These are phyloP conservation scores for Diarsia dahlii DNA, from an alignment of 2,888 invertebrate species.

Conservation along the genomic window DNA sequence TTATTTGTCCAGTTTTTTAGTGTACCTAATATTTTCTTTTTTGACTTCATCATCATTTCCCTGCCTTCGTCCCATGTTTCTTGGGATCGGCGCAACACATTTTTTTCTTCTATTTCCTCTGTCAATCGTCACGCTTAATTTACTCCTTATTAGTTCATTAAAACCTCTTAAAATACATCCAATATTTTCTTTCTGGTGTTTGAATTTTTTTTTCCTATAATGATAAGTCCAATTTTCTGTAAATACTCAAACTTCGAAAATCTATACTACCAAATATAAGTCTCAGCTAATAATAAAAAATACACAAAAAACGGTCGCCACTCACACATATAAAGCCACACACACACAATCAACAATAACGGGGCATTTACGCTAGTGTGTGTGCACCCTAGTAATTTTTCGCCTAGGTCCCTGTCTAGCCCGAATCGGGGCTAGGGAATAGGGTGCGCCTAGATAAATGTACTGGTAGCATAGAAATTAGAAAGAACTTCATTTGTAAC, in stretches of 20 bases:
- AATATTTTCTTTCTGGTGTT: not conserved
- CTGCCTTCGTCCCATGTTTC: too few species aligned
- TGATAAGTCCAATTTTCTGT: too few species aligned
- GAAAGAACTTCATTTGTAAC: constrained; percentile 18
- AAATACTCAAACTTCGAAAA: too few species aligned
- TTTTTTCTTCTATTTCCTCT: too few species aligned
- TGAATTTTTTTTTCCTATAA: too few species aligned
- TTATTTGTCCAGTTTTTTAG: not conserved
- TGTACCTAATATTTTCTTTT: not conserved
- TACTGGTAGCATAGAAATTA: constrained; percentile 78
- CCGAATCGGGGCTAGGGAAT: constrained; percentile 83
- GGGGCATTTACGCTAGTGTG: constrained; percentile 68
- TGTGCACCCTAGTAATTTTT: constrained; percentile 86
- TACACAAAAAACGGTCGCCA: not conserved
- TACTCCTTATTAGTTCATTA: too few species aligned
- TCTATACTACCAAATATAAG: not conserved
- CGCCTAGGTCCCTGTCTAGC: constrained; percentile 88
- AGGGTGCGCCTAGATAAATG: constrained; percentile 88
- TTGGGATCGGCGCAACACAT: too few species aligned
- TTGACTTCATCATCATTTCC: too few species aligned
- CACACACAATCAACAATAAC: constrained; percentile 45
- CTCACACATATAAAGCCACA: constrained; percentile 36
- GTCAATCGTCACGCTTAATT: too few species aligned
- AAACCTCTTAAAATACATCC: too few species aligned
- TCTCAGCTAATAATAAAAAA: constrained; percentile 29